Base-by-base conservation (phyloP, 2,797 vertebrate genomes). In the Acanthurus leucopareius region DNA sequence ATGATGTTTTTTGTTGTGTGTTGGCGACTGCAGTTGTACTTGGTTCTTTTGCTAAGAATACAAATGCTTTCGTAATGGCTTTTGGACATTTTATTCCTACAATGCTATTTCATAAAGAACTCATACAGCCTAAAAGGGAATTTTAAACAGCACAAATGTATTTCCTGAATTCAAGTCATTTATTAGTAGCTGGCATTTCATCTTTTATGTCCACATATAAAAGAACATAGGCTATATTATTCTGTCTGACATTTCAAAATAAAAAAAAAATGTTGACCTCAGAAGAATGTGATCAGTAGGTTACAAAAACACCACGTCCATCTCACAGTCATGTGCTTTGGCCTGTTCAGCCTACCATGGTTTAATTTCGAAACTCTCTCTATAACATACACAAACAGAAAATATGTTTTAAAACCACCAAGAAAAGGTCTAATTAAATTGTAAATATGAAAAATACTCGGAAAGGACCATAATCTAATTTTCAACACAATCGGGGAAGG, bases 261-360 rank as follows among this genome's bases (percentile, higher is more conserved):
- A 35, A 35, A 35, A 86, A 86, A 79, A 64, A 82, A 80, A 79
- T 75, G 68, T 67, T 82, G 83, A 79, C 77, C 85, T 79, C 56
- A 22, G 64, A 86, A 56, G 60, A 64, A 79, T 77, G 66, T 71
- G 69, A 90, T 81, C 74, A 82, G 69, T 63, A 79, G 80, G 82
- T 87, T 76, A 78, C 80, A 89, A 77, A 82, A 88, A 88, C 74
- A 73, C 57, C 15, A 73, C 45, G 14, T 83, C 69, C 57, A 69
- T 74, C 79, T 80, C 67, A 38, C 68, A 74, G 73, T 79, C 82
- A 86, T 89, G 75, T 87, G 75, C 76, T 84, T 40, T 48, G 74
- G 79, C 78, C 87, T 89, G 64, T 71, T 78, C 71, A 80, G 7
- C 79, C 66, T 22, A 53, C 40, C 65, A 66, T 63, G 61, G 32